Evolutionary conservation across 64 coral and sea anemone species (phyloP).

Genomic region (Pocillopora verrucosa): DNA sequence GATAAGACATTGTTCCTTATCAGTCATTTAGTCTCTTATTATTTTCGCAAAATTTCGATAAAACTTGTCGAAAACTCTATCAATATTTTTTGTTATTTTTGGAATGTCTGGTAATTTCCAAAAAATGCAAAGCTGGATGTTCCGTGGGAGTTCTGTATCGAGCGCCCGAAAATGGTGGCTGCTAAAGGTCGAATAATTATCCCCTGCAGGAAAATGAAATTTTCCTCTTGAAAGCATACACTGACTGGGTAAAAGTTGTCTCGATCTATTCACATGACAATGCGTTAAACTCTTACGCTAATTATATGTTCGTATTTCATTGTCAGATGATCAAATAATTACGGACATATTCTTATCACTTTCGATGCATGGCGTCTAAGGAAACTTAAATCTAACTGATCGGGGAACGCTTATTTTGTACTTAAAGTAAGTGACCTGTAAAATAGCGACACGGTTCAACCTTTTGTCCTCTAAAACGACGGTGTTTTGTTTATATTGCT

Average conservation of each 20-base stretch:
- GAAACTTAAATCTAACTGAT: background rate
- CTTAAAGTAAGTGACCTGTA: background rate
- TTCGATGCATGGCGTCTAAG: background rate
- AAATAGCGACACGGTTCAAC: background rate
- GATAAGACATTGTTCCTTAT: too few species aligned
- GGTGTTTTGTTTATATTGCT: background rate
- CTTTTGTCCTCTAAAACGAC: background rate
- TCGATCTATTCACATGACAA: background rate
- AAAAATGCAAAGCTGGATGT: too few species aligned
- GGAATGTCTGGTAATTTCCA: too few species aligned
- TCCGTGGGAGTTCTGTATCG: too few species aligned
- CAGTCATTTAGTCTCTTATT: background rate
- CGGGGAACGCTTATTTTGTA: background rate
- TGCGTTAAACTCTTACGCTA: background rate
- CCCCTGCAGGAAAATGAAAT: background rate
- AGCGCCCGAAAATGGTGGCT: too few species aligned
- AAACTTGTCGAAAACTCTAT: background rate
- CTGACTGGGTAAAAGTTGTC: background rate
- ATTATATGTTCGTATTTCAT: background rate
- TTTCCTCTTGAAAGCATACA: background rate
- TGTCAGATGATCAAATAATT: background rate
- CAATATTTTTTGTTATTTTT: too few species aligned
- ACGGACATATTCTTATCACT: background rate
- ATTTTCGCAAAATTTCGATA: background rate
- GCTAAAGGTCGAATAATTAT: background rate